phyloP scores from a whole-genome alignment of 1,140 invertebrate genomes.

The Magallana angulata region DNA sequence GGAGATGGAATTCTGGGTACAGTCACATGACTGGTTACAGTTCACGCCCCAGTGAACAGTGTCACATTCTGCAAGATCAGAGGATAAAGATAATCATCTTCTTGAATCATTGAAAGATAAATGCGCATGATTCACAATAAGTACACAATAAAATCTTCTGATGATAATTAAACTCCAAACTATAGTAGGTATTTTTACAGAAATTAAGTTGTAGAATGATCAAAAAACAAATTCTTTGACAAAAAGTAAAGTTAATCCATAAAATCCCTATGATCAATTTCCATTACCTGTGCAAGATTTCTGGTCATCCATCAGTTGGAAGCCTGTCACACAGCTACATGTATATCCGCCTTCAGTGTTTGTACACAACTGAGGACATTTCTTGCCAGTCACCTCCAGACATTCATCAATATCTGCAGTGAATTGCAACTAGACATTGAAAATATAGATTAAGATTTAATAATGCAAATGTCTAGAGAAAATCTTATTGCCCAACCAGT shows the following conservation, averaged over 20 bases:
- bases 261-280: too few species aligned
- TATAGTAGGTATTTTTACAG: too few species aligned
- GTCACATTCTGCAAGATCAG: constrained; percentile 35
- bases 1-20: constrained; percentile 22
- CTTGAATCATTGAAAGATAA: too few species aligned
- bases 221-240: too few species aligned
- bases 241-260: too few species aligned
- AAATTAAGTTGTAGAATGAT: too few species aligned
- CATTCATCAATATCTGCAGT: constrained; percentile 59
- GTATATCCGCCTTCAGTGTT: constrained; percentile 55
- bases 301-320: constrained; percentile 39
- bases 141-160: too few species aligned
- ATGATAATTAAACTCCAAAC: too few species aligned
- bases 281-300: constrained; percentile 4
- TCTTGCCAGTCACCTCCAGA: neutral
- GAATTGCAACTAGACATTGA: neutral
- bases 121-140: too few species aligned
- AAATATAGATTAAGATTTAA: too few species aligned
- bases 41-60: constrained; percentile 54
- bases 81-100: neutral
- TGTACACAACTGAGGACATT: constrained; percentile 49
- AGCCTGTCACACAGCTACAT: constrained; percentile 51
- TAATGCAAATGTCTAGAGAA: too few species aligned
- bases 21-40: constrained; percentile 60
- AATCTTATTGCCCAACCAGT: too few species aligned